Evolutionary conservation across 2,888 invertebrate genomes (phyloP).

Genomic region (Phrixothrix hirtus): DNA sequence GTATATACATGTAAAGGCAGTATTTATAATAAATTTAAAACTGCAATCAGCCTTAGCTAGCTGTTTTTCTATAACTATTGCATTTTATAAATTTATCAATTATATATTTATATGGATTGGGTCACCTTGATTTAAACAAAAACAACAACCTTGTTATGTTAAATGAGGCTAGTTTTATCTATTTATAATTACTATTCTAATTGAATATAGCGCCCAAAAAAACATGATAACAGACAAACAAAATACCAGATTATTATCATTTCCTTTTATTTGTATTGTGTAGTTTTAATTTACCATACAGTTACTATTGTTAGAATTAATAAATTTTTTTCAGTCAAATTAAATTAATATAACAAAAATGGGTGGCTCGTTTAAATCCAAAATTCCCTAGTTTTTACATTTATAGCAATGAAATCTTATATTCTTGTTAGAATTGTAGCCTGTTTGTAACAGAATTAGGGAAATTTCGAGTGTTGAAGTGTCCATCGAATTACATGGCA

Average conservation of each 20-base stretch:
- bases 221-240: too few relatives aligned
- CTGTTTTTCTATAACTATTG: constrained; percentile 9
- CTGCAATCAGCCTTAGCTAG: constrained; percentile 16
- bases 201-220: too few relatives aligned
- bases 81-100: constrained; percentile 10
- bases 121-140: neutral
- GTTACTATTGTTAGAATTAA: too few relatives aligned
- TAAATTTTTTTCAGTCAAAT: too few relatives aligned
- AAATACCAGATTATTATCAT: too few relatives aligned
- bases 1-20: constrained; percentile 4
- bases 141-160: neutral
- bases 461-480: constrained; percentile 13
- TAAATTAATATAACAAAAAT: too few relatives aligned
- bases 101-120: neutral
- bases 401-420: constrained; percentile 3
- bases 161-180: too few relatives aligned
- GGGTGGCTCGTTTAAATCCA: too few relatives aligned
- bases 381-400: constrained; percentile 3
- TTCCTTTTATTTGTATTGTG: too few relatives aligned
- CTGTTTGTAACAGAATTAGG: constrained; percentile 22
- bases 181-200: too few relatives aligned
- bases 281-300: too few relatives aligned
- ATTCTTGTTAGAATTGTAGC: constrained; percentile 23
- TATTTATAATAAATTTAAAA: neutral
- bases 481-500: constrained; percentile 19